These are phyloP conservation scores for Ctena decussata DNA, from an alignment of 2,888 invertebrate genomes.

Conservation along the genomic window DNA sequence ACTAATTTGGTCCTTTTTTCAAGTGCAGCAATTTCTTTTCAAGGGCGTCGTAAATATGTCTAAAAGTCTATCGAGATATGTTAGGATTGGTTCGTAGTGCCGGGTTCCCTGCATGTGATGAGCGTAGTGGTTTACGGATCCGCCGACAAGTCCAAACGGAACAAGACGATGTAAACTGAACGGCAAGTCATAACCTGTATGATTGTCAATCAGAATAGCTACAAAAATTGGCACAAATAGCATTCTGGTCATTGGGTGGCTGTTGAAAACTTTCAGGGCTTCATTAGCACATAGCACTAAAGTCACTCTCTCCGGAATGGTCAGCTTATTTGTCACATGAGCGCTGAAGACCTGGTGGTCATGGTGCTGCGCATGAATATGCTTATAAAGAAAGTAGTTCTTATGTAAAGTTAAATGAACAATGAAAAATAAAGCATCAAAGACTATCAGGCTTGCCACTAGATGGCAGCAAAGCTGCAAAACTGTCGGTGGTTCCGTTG, in stretches of 20 bases:
- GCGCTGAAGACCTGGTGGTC: constrained; percentile 76
- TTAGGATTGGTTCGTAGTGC: constrained; percentile 82
- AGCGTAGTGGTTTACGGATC: constrained; percentile 75
- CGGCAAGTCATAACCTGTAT: constrained; percentile 83
- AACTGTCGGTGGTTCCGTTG: constrained; percentile 72
- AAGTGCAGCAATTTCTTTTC: too few relatives aligned
- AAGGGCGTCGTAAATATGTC: too few relatives aligned
- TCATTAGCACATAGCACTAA: constrained; percentile 80
- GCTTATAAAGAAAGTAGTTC: constrained; percentile 76
- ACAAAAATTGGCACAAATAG: constrained; percentile 81
- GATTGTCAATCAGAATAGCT: constrained; percentile 79
- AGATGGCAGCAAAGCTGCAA: constrained; percentile 69
- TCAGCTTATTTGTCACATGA: constrained; percentile 82
- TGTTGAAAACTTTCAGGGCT: constrained; percentile 74
- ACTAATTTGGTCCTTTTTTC: too few relatives aligned
- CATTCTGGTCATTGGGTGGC: constrained; percentile 81
- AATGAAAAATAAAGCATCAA: constrained; percentile 78
- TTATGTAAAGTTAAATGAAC: constrained; percentile 78
- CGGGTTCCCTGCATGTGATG: constrained; percentile 79
- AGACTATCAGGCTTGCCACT: constrained; percentile 73
- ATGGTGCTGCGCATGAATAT: constrained; percentile 81
- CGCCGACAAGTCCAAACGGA: constrained; percentile 77
- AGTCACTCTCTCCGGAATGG: constrained; percentile 74
- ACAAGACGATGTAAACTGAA: constrained; percentile 79
- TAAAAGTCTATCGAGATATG: constrained; percentile 75